Evolutionary conservation across 2,888 invertebrate species (phyloP).

Genomic region (Brenthis ino): DNA sequence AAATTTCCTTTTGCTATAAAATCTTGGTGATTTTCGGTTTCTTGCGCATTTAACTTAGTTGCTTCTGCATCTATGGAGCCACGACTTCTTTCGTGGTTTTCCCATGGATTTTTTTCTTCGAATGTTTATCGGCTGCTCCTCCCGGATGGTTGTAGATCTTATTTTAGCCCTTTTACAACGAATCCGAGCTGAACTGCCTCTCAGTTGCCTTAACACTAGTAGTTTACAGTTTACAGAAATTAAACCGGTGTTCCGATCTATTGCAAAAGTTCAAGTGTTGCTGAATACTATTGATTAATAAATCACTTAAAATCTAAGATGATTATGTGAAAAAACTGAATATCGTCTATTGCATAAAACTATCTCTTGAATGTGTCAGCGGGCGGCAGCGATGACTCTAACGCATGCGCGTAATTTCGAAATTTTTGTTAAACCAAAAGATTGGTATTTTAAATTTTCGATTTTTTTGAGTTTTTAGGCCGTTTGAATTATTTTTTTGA

Average conservation of each 20-base stretch:
- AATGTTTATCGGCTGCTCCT: conserved; percentile 63
- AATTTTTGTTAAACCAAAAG: conserved; percentile 61
- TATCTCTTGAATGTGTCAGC: conserved; percentile 79
- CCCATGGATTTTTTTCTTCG: conserved; percentile 64
- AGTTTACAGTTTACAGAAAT: conserved; percentile 74
- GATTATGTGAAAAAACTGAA: conserved; percentile 76
- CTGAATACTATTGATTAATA: conserved; percentile 76
- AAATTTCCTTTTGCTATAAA: conserved; percentile 75
- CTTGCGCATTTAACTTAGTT: conserved; percentile 78
- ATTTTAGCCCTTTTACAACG: conserved; percentile 70
- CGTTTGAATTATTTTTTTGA: conserved; percentile 55
- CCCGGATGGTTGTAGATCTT: conserved; percentile 77
- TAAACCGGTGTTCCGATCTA: conserved; percentile 69
- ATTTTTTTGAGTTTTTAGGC: conserved; percentile 54
- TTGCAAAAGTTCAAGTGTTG: conserved; percentile 78
- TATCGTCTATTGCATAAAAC: conserved; percentile 79
- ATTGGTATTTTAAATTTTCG: conserved; percentile 69
- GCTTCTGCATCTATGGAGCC: conserved; percentile 63
- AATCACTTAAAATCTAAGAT: conserved; percentile 76
- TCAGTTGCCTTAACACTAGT: conserved; percentile 80
- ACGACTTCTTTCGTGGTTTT: conserved; percentile 63
- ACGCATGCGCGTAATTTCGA: conserved; percentile 79
- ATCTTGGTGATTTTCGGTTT: conserved; percentile 71
- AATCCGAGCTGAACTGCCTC: conserved; percentile 74
- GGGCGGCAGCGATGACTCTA: conserved; percentile 62